A percentile compares a stretch with the other conserved stretches of the same genome.
phyloP scores from a whole-genome alignment of 2,888 invertebrate genomes.

The Sarcophaga caerulescens region DNA sequence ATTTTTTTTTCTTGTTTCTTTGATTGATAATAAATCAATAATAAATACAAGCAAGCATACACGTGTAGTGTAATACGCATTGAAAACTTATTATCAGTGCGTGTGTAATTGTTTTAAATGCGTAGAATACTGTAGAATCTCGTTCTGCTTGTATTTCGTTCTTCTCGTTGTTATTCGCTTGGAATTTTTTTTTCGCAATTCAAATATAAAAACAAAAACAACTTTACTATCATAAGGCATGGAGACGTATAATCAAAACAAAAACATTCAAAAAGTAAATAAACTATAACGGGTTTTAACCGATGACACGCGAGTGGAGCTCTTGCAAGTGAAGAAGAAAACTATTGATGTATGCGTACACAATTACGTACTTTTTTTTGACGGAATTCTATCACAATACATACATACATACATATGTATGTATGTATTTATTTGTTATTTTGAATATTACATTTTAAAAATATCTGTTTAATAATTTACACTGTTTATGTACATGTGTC shows the following conservation, averaged over 20 bases:
- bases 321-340: too few species aligned
- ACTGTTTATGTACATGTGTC: too few species aligned
- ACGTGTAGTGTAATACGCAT: background rate
- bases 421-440: too few species aligned
- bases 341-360: too few species aligned
- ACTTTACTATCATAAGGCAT: too few species aligned
- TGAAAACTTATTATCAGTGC: background rate
- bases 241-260: conserved; percentile 20
- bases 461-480: too few species aligned
- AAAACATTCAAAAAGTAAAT: conserved; percentile 9
- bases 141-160: background rate
- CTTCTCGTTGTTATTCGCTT: background rate
- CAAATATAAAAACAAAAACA: background rate
- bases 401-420: too few species aligned
- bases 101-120: background rate
- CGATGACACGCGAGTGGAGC: too few species aligned
- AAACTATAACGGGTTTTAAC: background rate
- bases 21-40: background rate
- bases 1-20: background rate
- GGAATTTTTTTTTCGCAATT: conserved; percentile 1
- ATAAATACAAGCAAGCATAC: background rate
- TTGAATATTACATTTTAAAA: too few species aligned
- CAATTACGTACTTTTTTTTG: too few species aligned
- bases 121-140: too few species aligned
- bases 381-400: too few species aligned